Evolutionary conservation across 2,888 invertebrate species (phyloP).

Genomic region (Pteria penguin): DNA sequence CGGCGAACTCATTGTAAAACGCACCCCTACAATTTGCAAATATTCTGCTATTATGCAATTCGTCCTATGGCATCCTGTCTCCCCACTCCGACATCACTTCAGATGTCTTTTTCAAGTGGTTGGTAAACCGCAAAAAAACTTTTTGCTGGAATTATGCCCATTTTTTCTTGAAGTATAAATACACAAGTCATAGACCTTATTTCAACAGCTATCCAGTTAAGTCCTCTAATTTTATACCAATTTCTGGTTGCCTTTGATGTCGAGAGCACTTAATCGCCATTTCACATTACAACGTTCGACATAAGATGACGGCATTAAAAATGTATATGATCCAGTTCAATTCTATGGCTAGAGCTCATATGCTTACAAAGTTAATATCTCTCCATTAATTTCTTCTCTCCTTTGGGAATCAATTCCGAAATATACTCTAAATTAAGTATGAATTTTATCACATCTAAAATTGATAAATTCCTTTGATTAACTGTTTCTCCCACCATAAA

Average conservation of each 20-base stretch:
- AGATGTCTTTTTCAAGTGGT: too few relatives aligned
- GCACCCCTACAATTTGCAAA: too few relatives aligned
- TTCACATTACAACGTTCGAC: background rate
- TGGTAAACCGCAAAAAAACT: too few relatives aligned
- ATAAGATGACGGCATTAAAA: background rate
- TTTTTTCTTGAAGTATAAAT: too few relatives aligned
- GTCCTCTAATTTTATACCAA: too few relatives aligned
- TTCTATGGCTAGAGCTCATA: background rate
- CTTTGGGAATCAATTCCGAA: background rate
- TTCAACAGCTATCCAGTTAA: too few relatives aligned
- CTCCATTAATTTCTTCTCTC: background rate
- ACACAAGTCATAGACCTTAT: too few relatives aligned
- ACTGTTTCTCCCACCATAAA: background rate
- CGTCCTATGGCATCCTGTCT: too few relatives aligned
- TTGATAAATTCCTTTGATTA: background rate
- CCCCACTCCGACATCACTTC: too few relatives aligned
- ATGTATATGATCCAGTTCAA: background rate
- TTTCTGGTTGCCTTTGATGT: background rate
- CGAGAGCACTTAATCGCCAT: background rate
- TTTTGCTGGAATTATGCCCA: too few relatives aligned
- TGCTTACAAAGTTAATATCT: background rate
- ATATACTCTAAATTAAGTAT: background rate
- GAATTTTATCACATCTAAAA: background rate
- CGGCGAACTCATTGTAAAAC: too few relatives aligned
- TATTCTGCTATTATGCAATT: too few relatives aligned